Percentiles rank a stretch among this genome's conserved stretches.
Evolutionary conservation across 1,140 invertebrate genomes (phyloP).

Genomic region (Zophobas morio): DNA sequence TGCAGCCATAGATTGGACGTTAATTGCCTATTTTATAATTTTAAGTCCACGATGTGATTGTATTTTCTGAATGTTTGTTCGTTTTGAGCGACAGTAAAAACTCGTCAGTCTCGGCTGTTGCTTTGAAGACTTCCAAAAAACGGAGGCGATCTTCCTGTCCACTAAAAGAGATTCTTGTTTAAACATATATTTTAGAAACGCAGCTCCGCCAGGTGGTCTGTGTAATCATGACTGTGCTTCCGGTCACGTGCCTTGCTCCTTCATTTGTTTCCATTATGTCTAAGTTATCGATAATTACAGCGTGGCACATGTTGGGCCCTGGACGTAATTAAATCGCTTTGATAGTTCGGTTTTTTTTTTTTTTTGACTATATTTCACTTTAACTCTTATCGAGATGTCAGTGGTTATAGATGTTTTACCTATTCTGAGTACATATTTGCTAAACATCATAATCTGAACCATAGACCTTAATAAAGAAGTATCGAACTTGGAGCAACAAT

Average conservation of each 20-base stretch:
- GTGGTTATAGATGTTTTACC: too few relatives aligned
- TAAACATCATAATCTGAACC: too few relatives aligned
- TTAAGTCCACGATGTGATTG: not conserved
- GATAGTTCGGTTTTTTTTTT: conserved; percentile 25
- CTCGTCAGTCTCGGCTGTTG: too few relatives aligned
- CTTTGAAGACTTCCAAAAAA: not conserved
- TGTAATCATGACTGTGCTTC: conserved; percentile 41
- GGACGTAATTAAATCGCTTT: not conserved
- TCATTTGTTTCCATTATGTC: conserved; percentile 45
- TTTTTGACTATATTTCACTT: too few relatives aligned
- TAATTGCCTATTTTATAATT: conserved; percentile 22
- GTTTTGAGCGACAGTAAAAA: too few relatives aligned
- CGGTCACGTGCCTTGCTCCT: conserved; percentile 48
- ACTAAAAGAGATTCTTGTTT: not conserved
- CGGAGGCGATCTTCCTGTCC: not conserved
- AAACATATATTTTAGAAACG: conserved; percentile 27
- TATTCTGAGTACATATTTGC: too few relatives aligned
- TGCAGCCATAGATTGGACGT: conserved; percentile 15
- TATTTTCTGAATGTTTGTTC: not conserved
- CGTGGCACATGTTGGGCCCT: conserved; percentile 36
- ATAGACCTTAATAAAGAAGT: too few relatives aligned
- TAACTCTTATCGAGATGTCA: too few relatives aligned
- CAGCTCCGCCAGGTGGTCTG: conserved; percentile 35
- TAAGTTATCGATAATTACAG: conserved; percentile 42
- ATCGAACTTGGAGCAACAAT: too few relatives aligned